Evolutionary conservation across 1,140 invertebrate genomes (phyloP).

Genomic region (Stenopsyche tienmushanensis): DNA sequence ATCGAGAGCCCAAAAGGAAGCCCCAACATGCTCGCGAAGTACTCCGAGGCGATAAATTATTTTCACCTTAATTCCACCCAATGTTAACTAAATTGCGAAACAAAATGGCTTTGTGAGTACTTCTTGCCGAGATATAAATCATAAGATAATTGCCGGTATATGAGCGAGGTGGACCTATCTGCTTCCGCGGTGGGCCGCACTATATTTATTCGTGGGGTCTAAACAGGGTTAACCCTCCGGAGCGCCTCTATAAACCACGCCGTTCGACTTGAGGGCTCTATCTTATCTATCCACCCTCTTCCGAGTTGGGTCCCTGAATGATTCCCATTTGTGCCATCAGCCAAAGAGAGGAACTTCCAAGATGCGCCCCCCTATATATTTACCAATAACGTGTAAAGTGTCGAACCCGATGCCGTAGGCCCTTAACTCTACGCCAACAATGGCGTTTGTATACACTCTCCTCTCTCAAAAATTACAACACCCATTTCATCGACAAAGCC

Average conservation of each 20-base stretch:
- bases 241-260: not conserved
- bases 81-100: slow-evolving; percentile 27
- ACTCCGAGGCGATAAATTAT: slow-evolving; percentile 16
- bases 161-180: not conserved
- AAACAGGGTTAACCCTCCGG: not conserved
- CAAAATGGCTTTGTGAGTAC: slow-evolving; percentile 20
- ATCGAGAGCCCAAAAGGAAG: not conserved
- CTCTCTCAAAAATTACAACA: not conserved
- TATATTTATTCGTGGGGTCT: not conserved
- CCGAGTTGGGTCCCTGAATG: slow-evolving; percentile 12
- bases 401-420: no score
- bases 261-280: slow-evolving; percentile 20
- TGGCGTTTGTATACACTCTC: not conserved
- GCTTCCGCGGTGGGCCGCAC: not conserved
- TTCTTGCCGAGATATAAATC: slow-evolving; percentile 12
- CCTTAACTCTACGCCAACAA: no score
- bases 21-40: not conserved
- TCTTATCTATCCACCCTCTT: slow-evolving; percentile 33
- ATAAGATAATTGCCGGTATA: slow-evolving; percentile 12
- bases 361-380: not conserved
- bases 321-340: slow-evolving; percentile 33
- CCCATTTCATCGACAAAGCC: not conserved
- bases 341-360: not conserved
- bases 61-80: slow-evolving; percentile 14
- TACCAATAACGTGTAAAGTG: not conserved